These are phyloP conservation scores for Lipophrys pholis DNA, from an alignment of 2,113 vertebrate species.

Conservation along the genomic window DNA sequence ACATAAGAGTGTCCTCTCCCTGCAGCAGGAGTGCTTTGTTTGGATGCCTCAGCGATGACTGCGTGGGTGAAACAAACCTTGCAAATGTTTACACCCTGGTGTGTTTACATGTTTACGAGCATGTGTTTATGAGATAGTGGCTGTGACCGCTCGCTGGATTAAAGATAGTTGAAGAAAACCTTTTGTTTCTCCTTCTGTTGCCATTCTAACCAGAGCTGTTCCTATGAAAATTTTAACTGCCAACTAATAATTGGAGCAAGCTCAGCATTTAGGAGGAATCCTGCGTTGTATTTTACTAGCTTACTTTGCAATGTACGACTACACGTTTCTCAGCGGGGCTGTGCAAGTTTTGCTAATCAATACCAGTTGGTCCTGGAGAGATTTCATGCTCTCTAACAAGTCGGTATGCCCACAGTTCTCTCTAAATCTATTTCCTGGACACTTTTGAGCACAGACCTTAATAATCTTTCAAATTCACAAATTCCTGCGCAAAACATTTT, in stretches of 20 bases:
- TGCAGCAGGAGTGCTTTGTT: conserved; percentile 50
- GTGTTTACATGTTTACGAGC: conserved; percentile 60
- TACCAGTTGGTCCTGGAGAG: not conserved
- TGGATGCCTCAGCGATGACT: conserved; percentile 47
- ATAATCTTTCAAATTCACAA: not conserved
- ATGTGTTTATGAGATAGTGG: conserved; percentile 48
- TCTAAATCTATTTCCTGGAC: not conserved
- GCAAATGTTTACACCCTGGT: conserved; percentile 43
- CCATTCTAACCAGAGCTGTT: not conserved
- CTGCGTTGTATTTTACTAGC: not conserved
- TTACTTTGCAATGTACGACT: not conserved
- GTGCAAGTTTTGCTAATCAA: conserved; percentile 7
- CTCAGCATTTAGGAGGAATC: conserved; percentile 14
- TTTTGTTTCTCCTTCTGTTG: not conserved
- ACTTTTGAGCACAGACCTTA: not conserved
- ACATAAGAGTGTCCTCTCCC: conserved; percentile 49
- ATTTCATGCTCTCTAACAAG: conserved; percentile 1
- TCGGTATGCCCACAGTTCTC: not conserved
- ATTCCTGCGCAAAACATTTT: not conserved
- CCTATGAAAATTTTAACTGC: not conserved
- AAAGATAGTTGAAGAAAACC: conserved; percentile 15
- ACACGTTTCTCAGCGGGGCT: conserved; percentile 7
- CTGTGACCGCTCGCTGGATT: conserved; percentile 41
- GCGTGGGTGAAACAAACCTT: conserved; percentile 49
- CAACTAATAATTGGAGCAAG: conserved; percentile 6